Base-by-base conservation (phyloP, 37 sponge, comb jelly and placozoan species). In the Dysidea cf. avara region DNA sequence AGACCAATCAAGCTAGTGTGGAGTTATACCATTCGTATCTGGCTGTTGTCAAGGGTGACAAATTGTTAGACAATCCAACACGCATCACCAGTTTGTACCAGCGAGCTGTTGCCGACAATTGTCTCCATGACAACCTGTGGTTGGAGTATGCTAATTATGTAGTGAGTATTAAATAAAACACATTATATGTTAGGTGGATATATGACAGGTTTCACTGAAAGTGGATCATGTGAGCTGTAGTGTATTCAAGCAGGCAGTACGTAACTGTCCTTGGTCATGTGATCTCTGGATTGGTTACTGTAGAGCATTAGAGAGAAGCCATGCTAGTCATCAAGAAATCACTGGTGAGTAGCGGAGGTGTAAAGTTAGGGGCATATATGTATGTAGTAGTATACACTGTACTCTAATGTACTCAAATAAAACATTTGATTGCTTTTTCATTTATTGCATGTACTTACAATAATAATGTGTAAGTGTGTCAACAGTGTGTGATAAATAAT, bases 201-300 rank as follows among this genome's bases (percentile, higher is more conserved):
- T n/a, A n/a, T n/a, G n/a, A n/a, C n/a, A n/a, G n/a, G n/a, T n/a
- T n/a, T n/a, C n/a, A n/a, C n/a, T n/a, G n/a, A n/a, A n/a, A n/a
- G n/a, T n/a, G n/a, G n/a, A n/a, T n/a, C n/a, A n/a, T n/a, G n/a
- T n/a, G n/a, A n/a, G n/a, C n/a, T n/a, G n/a, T n/a, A n/a, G n/a
- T n/a, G n/a, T n/a, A n/a, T 70, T 79, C 35, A 18, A 72, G 46
- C 77, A 72, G 49, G 73, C 92, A 7, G 73, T 92, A 51, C 73
- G 92, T 35, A 92, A 87, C 69, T 92, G 92, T 63, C 92, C 92
- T 33, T 92, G 92, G 92, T 51, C 64, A 35, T 55, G 16, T 7
- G 61, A 69, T 21, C 62, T 87, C 50, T 92, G 92, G 92, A 14
- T 71, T 0, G 31, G 65, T 9, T 78, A 61, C 26, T 47, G 26